Percentiles rank a stretch among this genome's conserved stretches.
Evolutionary conservation across 2,888 invertebrate species (phyloP).

Genomic region (Pristionchus japonicus): DNA sequence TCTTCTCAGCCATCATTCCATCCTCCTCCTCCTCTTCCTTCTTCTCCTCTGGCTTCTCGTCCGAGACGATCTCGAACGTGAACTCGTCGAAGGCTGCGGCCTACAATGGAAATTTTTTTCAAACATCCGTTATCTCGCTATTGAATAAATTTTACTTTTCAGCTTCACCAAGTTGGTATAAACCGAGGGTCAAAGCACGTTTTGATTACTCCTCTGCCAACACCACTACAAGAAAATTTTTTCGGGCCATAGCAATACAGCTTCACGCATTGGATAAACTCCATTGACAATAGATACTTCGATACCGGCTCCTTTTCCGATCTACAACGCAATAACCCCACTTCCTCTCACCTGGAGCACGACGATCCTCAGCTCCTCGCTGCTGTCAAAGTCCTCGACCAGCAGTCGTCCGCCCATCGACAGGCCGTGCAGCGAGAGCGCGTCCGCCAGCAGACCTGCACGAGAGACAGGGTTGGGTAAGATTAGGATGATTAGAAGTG

Average conservation of each 20-base stretch:
- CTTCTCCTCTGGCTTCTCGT: constrained; percentile 22
- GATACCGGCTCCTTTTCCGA: no score
- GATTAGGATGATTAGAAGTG: no score
- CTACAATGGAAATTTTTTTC: not conserved
- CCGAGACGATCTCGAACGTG: constrained; percentile 22
- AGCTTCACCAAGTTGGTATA: no score
- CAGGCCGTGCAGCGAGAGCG: constrained; percentile 25
- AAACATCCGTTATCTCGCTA: no score
- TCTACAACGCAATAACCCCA: no score
- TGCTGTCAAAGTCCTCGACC: constrained; percentile 41
- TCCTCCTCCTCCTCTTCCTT: constrained; percentile 10
- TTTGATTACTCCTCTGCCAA: no score
- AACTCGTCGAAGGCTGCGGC: constrained; percentile 6
- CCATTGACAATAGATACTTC: no score
- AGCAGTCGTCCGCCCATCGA: constrained; percentile 33
- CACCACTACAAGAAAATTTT: no score
- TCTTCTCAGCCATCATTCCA: not conserved
- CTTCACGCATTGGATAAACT: not conserved
- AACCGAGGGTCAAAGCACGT: no score
- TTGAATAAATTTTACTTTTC: no score
- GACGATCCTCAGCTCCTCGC: constrained; percentile 19
- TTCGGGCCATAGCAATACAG: not conserved
- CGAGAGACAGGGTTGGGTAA: not conserved
- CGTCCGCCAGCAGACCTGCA: constrained; percentile 28
- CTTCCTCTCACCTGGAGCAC: constrained; percentile 32